Evolutionary conservation across 2,888 invertebrate species (phyloP).

Genomic region (Folsomia manolachei): DNA sequence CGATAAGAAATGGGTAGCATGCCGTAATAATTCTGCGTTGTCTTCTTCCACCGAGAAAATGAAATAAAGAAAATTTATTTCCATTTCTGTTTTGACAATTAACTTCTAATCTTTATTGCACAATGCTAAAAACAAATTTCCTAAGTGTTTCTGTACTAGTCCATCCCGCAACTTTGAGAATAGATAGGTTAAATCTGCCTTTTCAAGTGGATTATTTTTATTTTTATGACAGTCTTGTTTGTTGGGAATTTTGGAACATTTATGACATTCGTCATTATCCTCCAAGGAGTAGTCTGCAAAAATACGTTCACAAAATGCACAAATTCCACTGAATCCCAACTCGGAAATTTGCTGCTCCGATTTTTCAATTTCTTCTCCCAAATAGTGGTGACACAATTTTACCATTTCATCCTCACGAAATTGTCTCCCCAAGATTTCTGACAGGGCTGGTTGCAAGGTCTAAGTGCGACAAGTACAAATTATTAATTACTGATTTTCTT

Average conservation of each 20-base stretch:
- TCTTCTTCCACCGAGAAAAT: background rate
- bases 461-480: slow-evolving; percentile 51
- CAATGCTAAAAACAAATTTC: slow-evolving; percentile 24
- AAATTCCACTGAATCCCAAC: slow-evolving; percentile 61
- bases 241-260: slow-evolving; percentile 28
- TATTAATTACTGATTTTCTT: too few species aligned
- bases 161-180: slow-evolving; percentile 34
- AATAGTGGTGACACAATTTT: slow-evolving; percentile 25
- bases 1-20: too few species aligned
- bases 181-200: slow-evolving; percentile 43
- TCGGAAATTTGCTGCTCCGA: slow-evolving; percentile 55
- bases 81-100: background rate
- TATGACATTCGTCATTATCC: slow-evolving; percentile 37
- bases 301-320: slow-evolving; percentile 72
- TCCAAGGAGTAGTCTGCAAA: slow-evolving; percentile 43
- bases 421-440: slow-evolving; percentile 66
- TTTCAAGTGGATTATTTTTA: slow-evolving; percentile 38
- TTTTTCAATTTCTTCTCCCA: slow-evolving; percentile 51
- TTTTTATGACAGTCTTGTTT: slow-evolving; percentile 38
- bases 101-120: slow-evolving; percentile 25
- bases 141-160: slow-evolving; percentile 26
- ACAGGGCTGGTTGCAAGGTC: slow-evolving; percentile 61
- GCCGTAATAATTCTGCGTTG: slow-evolving; percentile 5
- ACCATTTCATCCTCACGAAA: slow-evolving; percentile 56
- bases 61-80: slow-evolving; percentile 19